These are phyloP conservation scores for Macaca fascicularis DNA, from an alignment of 2,113 vertebrate species.

Conservation along the genomic window DNA sequence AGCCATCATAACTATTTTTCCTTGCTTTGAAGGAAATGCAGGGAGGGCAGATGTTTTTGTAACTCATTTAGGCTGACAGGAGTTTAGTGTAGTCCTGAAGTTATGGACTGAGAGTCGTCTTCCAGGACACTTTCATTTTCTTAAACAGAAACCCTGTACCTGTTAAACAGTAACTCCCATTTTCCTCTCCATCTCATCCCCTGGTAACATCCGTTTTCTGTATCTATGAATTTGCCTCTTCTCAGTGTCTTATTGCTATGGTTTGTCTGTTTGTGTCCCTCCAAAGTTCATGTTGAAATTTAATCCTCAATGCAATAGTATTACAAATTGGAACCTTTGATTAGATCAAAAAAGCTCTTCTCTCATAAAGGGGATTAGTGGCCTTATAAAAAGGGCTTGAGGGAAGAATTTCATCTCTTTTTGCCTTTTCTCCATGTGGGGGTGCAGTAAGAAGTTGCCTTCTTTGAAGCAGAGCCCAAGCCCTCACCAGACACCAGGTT, in stretches of 20 bases:
- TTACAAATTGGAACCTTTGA: background rate
- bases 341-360: background rate
- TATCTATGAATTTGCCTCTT: background rate
- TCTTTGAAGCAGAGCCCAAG: background rate
- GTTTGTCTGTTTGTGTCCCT: background rate
- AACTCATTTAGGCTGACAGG: constrained; percentile 80
- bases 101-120: constrained; percentile 80
- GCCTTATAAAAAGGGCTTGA: background rate
- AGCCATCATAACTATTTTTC: background rate
- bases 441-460: background rate
- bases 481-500: background rate
- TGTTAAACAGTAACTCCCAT: background rate
- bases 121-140: background rate
- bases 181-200: background rate
- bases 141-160: background rate
- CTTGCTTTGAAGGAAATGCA: constrained; percentile 46
- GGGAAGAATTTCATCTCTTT: background rate
- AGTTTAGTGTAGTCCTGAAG: constrained; percentile 81
- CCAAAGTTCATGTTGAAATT: background rate
- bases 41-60: constrained; percentile 71
- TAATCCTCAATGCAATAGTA: background rate
- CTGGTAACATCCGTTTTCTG: background rate
- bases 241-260: background rate
- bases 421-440: background rate
- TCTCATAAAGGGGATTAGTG: background rate